Conservation (phyloP, 2,113 vertebrate species). For the Melanerpes aurifrons region DNA sequence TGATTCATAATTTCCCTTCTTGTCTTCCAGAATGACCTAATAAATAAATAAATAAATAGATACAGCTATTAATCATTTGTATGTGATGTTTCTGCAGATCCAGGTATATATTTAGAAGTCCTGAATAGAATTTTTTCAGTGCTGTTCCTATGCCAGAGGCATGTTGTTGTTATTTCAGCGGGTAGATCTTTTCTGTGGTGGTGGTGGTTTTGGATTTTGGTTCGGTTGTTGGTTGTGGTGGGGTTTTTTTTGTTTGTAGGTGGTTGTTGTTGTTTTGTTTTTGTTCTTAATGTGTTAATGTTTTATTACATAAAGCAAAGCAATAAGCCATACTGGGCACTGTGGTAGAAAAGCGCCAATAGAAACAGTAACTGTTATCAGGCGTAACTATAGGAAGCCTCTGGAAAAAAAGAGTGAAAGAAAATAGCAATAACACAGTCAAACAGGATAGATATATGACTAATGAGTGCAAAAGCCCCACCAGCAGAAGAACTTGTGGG, state of each 20-base stretch:
- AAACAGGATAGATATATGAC: background rate
- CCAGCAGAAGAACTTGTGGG: background rate
- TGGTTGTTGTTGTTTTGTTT: too few relatives aligned
- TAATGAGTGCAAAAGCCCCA: background rate
- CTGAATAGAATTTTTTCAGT: background rate
- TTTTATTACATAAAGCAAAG: background rate
- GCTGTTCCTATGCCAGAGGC: background rate
- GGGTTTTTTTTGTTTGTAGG: too few relatives aligned
- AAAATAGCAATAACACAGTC: background rate
- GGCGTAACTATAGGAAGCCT: background rate
- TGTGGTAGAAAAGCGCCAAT: background rate
- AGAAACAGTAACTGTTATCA: constrained; percentile 45
- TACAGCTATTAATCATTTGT: background rate
- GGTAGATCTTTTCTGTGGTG: background rate
- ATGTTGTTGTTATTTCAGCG: constrained; percentile 18
- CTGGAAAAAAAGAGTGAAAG: constrained; percentile 17
- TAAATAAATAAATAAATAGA: background rate
- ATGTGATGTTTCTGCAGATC: background rate
- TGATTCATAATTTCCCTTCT: background rate
- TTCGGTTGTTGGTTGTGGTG: too few relatives aligned
- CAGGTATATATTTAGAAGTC: background rate
- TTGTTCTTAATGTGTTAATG: background rate
- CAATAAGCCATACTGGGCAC: background rate
- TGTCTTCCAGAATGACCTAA: background rate
- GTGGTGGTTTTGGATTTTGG: background rate